A percentile compares a stretch with the other conserved stretches of the same genome.
phyloP scores from a whole-genome alignment of 2,113 vertebrate species.

The Thoracochromis brauschi region DNA sequence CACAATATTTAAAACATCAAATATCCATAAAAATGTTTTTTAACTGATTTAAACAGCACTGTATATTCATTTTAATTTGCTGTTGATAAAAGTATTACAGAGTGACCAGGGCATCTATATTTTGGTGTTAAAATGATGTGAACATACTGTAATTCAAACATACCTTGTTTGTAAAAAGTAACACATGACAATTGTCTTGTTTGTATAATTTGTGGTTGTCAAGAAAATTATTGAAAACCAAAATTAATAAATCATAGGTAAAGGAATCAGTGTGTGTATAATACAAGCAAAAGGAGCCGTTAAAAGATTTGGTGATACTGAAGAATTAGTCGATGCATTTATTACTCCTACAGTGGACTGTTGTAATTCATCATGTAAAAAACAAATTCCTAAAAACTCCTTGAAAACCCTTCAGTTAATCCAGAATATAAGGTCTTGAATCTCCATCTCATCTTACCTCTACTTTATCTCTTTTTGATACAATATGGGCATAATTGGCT shows the following conservation, averaged over 20 bases:
- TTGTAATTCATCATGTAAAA: neutral
- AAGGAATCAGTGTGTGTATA: neutral
- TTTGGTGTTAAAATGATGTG: neutral
- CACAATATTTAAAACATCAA: neutral
- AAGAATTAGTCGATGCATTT: accelerated
- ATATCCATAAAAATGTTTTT: neutral
- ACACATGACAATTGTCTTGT: accelerated
- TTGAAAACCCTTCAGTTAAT: neutral
- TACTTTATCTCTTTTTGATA: neutral
- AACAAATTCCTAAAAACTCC: neutral
- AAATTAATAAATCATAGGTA: neutral
- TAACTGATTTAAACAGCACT: neutral
- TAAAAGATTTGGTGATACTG: accelerated
- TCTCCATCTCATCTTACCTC: neutral
- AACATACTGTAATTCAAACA: neutral
- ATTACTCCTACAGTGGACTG: accelerated
- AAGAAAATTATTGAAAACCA: neutral
- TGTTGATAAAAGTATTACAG: neutral
- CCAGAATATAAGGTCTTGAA: accelerated
- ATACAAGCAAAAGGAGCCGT: neutral
- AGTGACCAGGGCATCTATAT: neutral
- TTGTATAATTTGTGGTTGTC: neutral
- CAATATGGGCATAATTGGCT: neutral
- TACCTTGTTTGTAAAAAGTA: neutral
- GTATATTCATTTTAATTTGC: neutral